Evolutionary conservation across 2,888 invertebrate genomes (phyloP).

Genomic region (Athrips mouffetella): DNA sequence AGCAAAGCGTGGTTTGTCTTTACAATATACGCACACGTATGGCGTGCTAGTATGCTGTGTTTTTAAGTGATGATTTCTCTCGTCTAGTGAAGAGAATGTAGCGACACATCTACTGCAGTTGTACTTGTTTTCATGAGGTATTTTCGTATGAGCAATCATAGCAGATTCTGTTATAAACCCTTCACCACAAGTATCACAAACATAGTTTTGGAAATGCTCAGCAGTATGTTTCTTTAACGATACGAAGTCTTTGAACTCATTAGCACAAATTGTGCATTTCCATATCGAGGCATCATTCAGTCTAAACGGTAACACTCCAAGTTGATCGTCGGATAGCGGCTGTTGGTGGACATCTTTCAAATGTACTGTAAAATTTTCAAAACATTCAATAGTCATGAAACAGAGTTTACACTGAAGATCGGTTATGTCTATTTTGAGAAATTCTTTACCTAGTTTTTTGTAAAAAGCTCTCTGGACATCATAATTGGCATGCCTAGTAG

Average conservation of each 20-base stretch:
- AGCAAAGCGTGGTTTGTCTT: conserved; percentile 65
- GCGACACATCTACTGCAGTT: conserved; percentile 65
- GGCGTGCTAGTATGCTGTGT: conserved; percentile 64
- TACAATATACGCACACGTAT: conserved; percentile 65
- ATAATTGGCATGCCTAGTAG: conserved; percentile 56
- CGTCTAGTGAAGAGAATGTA: conserved; percentile 60
- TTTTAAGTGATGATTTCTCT: conserved; percentile 63
- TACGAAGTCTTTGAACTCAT: conserved; percentile 65
- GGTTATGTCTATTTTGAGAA: conserved; percentile 65
- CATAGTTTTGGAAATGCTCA: conserved; percentile 68
- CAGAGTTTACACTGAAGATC: conserved; percentile 68
- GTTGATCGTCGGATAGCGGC: conserved; percentile 56
- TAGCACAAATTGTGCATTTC: conserved; percentile 67
- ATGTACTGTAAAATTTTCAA: conserved; percentile 57
- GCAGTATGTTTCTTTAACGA: conserved; percentile 66
- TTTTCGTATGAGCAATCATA: conserved; percentile 65
- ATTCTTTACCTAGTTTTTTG: conserved; percentile 67
- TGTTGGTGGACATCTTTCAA: conserved; percentile 63
- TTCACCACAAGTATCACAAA: conserved; percentile 69
- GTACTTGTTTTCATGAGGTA: conserved; percentile 69
- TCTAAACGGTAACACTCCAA: conserved; percentile 63
- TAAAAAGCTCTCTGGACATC: conserved; percentile 66
- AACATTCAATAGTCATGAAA: conserved; percentile 51
- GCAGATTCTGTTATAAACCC: conserved; percentile 70
- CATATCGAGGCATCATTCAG: conserved; percentile 61